Evolutionary conservation across 2,888 invertebrate species (phyloP).

Genomic region (Rhagonycha fulva): DNA sequence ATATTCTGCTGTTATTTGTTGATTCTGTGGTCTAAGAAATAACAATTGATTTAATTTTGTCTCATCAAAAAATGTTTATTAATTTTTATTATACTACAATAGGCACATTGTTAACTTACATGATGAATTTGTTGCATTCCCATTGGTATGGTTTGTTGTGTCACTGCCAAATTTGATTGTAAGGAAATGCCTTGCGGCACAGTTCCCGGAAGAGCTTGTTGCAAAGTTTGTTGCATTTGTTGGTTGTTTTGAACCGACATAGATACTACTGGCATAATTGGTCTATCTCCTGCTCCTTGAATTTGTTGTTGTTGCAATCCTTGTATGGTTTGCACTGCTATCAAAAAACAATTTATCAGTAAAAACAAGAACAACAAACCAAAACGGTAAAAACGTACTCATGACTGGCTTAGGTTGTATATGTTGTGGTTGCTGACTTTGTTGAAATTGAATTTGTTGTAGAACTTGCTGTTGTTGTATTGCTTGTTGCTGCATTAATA

Average conservation of each 20-base stretch:
- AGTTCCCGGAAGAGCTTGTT: conserved; percentile 57
- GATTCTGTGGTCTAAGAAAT: background rate
- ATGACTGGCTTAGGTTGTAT: conserved; percentile 62
- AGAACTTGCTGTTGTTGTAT: conserved; percentile 41
- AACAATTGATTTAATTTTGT: background rate
- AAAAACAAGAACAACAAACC: background rate
- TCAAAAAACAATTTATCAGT: conserved; percentile 8
- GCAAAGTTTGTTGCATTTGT: conserved; percentile 61
- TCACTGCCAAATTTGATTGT: conserved; percentile 54
- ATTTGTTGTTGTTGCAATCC: conserved; percentile 57
- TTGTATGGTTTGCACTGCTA: conserved; percentile 64
- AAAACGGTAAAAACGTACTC: conserved; percentile 52
- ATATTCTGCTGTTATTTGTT: background rate
- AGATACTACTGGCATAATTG: conserved; percentile 69
- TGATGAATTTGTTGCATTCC: conserved; percentile 65
- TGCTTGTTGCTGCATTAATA: conserved; percentile 42
- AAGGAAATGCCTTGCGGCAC: conserved; percentile 64
- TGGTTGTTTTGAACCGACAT: conserved; percentile 61
- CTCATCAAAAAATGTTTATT: background rate
- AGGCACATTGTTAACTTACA: conserved; percentile 50
- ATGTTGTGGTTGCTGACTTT: conserved; percentile 56
- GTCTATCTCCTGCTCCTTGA: conserved; percentile 58
- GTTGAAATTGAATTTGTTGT: conserved; percentile 48
- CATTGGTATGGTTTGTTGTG: conserved; percentile 55
- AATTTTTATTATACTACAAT: background rate